A percentile compares a stretch with the other conserved stretches of the same genome.
These are phyloP conservation scores for Cataglyphis cursor DNA, from an alignment of 2,888 invertebrate genomes.

Conservation along the genomic window DNA sequence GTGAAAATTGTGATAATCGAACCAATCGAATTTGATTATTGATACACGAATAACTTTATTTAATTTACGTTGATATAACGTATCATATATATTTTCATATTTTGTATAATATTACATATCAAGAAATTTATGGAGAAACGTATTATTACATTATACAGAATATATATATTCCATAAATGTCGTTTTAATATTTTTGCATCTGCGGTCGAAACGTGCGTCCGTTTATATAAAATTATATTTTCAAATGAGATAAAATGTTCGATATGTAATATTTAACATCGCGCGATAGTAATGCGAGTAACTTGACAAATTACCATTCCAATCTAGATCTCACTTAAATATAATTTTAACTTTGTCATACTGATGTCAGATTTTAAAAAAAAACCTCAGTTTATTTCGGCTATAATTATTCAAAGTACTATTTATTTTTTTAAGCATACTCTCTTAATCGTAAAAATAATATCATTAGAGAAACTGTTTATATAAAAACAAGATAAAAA, in stretches of 20 bases:
- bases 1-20: neutral
- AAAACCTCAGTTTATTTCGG: neutral
- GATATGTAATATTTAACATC: conserved; percentile 5
- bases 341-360: neutral
- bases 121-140: neutral
- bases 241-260: neutral
- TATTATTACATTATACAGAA: neutral
- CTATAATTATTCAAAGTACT: neutral
- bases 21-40: conserved; percentile 9
- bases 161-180: neutral
- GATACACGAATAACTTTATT: neutral
- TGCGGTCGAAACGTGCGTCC: neutral
- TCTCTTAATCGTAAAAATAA: neutral
- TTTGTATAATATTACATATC: conserved; percentile 5
- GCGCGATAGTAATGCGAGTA: neutral
- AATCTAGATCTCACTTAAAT: neutral
- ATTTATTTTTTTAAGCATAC: neutral
- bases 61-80: neutral
- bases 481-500: neutral
- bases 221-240: conserved; percentile 17
- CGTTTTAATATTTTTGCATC: neutral
- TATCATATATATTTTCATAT: neutral
- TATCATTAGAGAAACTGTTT: neutral
- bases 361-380: neutral
- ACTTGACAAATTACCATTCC: neutral